Conservation (phyloP, 2,888 invertebrate species). For the Disparrhopalites patrizii region DNA sequence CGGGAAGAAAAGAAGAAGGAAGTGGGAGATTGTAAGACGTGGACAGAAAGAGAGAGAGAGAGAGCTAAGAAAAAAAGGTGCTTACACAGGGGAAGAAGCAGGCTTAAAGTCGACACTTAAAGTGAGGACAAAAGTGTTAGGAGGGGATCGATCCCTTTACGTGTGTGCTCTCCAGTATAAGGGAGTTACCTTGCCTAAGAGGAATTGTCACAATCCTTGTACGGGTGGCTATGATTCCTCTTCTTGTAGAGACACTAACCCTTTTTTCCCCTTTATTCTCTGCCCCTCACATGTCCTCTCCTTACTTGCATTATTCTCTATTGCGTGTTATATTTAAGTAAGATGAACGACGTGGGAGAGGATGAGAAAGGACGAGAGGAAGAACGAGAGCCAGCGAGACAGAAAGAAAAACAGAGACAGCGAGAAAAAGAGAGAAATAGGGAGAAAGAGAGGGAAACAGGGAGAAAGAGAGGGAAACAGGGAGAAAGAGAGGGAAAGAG, state of each 20-base stretch:
- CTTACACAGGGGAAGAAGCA: not conserved
- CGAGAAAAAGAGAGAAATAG: not conserved
- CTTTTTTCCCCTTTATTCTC: too few species aligned
- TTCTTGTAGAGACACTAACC: too few species aligned
- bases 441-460: too few species aligned
- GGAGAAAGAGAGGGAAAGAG: not conserved
- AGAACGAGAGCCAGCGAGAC: not conserved
- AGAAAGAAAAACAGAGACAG: not conserved
- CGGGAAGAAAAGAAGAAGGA: too few species aligned
- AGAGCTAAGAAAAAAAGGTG: not conserved
- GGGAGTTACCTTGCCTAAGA: too few species aligned
- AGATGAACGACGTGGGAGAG: not conserved
- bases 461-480: not conserved
- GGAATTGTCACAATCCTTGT: too few species aligned
- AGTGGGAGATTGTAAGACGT: too few species aligned
- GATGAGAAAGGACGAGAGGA: not conserved
- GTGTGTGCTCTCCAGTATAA: too few species aligned
- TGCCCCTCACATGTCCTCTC: constrained; percentile 2
- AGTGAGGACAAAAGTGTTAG: not conserved
- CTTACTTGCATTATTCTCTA: not conserved
- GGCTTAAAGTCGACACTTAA: not conserved
- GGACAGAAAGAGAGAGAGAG: constrained; percentile 7
- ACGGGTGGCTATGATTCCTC: too few species aligned
- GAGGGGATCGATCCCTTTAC: too few species aligned
- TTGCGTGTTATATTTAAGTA: not conserved